phyloP scores from a whole-genome alignment of 2,888 invertebrate genomes.

The Dicroscelio sp. region DNA sequence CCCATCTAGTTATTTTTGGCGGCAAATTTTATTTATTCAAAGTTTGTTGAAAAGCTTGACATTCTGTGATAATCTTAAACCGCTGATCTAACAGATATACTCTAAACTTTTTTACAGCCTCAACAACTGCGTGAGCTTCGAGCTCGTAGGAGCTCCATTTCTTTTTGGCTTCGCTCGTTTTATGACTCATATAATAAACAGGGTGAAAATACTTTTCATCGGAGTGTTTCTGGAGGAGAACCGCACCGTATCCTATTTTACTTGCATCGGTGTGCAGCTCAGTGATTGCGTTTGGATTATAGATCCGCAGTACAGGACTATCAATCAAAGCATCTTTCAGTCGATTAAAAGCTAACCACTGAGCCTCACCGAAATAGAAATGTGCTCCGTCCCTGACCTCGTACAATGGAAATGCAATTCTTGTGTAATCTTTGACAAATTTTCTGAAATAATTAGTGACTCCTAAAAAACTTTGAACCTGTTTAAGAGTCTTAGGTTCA shows the following conservation, averaged over 20 bases:
- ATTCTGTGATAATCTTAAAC: not conserved
- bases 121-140: not conserved
- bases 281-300: slow-evolving; percentile 11
- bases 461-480: slow-evolving; percentile 87
- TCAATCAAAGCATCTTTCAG: not conserved
- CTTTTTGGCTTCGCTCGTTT: slow-evolving; percentile 69
- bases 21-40: not conserved
- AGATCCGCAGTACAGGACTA: slow-evolving; percentile 20
- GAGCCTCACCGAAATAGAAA: slow-evolving; percentile 50
- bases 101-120: not conserved
- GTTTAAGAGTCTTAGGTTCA: slow-evolving; percentile 69
- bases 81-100: not conserved
- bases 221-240: slow-evolving; percentile 13
- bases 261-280: slow-evolving; percentile 24
- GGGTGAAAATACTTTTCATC: slow-evolving; percentile 81
- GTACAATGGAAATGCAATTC: slow-evolving; percentile 69
- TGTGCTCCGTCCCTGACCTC: slow-evolving; percentile 40
- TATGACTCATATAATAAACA: slow-evolving; percentile 80
- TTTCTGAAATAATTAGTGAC: slow-evolving; percentile 78
- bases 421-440: slow-evolving; percentile 86
- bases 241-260: not conserved
- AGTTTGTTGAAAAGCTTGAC: not conserved
- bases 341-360: slow-evolving; percentile 31
- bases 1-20: not conserved
- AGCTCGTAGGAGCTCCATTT: slow-evolving; percentile 84